phyloP scores from a whole-genome alignment of 2,797 vertebrate species.

The Remorina albescens region DNA sequence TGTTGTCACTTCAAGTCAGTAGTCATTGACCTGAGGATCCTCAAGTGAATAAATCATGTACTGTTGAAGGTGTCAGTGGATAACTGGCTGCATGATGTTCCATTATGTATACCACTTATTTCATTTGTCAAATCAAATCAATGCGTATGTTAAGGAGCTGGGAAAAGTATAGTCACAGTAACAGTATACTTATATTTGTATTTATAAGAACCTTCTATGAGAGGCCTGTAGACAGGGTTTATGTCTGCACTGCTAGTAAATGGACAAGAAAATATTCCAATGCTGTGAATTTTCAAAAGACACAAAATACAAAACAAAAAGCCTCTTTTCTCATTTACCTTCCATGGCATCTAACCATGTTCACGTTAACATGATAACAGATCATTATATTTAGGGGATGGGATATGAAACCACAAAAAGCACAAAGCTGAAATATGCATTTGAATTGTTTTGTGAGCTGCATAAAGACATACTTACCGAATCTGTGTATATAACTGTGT shows the following conservation, averaged over 20 bases:
- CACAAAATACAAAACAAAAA: not conserved
- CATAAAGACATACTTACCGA: not conserved
- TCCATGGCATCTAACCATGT: not conserved
- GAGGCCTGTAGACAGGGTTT: not conserved
- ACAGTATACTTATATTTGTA: not conserved
- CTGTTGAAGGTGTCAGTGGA: constrained; percentile 34
- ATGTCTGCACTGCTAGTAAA: not conserved
- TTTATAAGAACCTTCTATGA: not conserved
- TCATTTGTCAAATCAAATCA: constrained; percentile 20
- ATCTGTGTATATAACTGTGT: not conserved
- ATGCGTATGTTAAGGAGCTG: not conserved
- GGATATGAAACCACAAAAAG: too few species aligned
- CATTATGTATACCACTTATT: constrained; percentile 9
- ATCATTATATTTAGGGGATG: not conserved
- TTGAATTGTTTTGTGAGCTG: not conserved
- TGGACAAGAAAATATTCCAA: not conserved
- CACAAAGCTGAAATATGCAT: not conserved
- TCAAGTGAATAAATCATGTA: constrained; percentile 52
- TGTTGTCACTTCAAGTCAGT: constrained; percentile 60
- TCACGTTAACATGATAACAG: not conserved
- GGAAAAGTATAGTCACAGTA: constrained; percentile 1
- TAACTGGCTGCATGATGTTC: constrained; percentile 36
- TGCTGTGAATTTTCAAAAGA: too few species aligned
- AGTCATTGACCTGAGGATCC: constrained; percentile 70
- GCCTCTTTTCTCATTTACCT: too few species aligned